Percentiles rank a stretch among this genome's conserved stretches.
Evolutionary conservation across 2,113 vertebrate species (phyloP).

Genomic region (Sphyrna mokarran): DNA sequence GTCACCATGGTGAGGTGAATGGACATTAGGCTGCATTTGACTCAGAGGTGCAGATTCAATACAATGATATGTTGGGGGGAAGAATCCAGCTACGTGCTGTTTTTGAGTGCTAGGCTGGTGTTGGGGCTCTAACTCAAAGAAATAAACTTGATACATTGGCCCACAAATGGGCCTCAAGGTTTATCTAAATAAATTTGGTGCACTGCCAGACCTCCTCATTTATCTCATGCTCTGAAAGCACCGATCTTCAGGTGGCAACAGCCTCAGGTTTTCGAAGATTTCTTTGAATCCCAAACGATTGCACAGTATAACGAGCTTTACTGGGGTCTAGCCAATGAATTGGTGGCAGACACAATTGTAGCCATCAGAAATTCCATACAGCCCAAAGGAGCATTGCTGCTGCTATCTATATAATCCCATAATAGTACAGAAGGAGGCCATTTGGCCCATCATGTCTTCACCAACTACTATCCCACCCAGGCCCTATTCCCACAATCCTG

Average conservation of each 20-base stretch:
- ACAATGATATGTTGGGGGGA: not conserved
- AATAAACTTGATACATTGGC: not conserved
- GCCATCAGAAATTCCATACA: not conserved
- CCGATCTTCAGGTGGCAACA: not conserved
- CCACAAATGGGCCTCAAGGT: not conserved
- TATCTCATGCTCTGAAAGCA: not conserved
- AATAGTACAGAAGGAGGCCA: no score
- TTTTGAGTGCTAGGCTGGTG: not conserved
- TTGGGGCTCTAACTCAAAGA: not conserved
- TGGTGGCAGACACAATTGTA: not conserved
- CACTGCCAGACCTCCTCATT: not conserved
- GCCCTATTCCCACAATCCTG: no score
- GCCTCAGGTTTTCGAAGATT: not conserved
- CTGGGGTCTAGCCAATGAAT: no score
- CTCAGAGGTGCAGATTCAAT: not conserved
- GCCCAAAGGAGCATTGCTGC: not conserved
- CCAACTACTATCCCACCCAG: no score
- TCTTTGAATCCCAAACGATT: no score
- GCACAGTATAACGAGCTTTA: no score
- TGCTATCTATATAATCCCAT: not conserved
- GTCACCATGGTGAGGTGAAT: not conserved
- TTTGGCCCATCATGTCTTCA: no score
- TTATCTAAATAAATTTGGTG: not conserved
- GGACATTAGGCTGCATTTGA: not conserved
- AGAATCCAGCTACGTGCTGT: not conserved